phyloP scores from a whole-genome alignment of 2,888 invertebrate genomes.

The Phyto melanocephala region DNA sequence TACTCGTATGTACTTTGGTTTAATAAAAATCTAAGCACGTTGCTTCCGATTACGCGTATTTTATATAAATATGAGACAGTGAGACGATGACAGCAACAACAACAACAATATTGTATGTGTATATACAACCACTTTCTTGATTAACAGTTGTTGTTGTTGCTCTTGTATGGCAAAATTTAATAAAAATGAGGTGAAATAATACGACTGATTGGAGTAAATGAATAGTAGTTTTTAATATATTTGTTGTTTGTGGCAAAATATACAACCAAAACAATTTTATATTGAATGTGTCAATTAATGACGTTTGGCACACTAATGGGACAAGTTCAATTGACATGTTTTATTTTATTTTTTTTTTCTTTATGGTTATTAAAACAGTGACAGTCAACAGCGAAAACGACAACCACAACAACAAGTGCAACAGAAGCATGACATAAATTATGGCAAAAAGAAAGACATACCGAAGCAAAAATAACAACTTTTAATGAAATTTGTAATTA shows the following conservation, averaged over 20 bases:
- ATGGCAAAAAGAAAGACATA: conserved; percentile 9
- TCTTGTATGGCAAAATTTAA: too few relatives aligned
- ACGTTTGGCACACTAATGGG: conserved; percentile 65
- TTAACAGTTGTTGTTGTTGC: too few relatives aligned
- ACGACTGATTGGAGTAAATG: too few relatives aligned
- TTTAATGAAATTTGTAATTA: too few relatives aligned
- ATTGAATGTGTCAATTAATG: conserved; percentile 58
- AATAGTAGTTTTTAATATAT: too few relatives aligned
- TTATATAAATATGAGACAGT: conserved; percentile 40
- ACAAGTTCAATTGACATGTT: conserved; percentile 64
- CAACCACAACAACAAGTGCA: conserved; percentile 5
- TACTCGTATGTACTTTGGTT: conserved; percentile 45
- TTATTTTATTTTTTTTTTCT: conserved; percentile 21
- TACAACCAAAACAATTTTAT: conserved; percentile 13
- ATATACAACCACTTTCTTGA: too few relatives aligned
- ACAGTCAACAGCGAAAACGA: background rate
- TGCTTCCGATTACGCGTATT: conserved; percentile 64
- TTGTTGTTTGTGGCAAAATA: too few relatives aligned
- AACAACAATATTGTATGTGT: background rate
- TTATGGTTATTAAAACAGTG: conserved; percentile 1
- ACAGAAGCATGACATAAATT: conserved; percentile 31
- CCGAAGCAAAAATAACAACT: background rate
- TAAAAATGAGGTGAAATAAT: too few relatives aligned
- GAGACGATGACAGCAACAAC: conserved; percentile 18
- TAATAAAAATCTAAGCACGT: conserved; percentile 64